Evolutionary conservation across 1,140 invertebrate genomes (phyloP).

Genomic region (Coenobita brevimanus): DNA sequence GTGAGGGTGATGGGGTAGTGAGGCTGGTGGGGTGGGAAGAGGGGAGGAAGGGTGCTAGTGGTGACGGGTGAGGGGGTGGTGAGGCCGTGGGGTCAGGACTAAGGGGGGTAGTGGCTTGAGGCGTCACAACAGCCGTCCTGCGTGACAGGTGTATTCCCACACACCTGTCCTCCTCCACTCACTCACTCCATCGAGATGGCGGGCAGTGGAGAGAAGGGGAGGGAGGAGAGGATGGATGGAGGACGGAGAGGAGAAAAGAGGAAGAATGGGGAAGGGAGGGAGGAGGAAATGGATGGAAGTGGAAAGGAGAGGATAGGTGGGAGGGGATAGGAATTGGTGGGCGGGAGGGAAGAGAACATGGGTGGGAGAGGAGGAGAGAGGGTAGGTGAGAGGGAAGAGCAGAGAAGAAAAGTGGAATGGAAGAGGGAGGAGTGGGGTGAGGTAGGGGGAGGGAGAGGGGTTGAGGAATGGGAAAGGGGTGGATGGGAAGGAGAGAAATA

Average conservation of each 20-base stretch:
- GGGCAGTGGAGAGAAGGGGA: too few relatives aligned
- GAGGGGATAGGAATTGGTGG: neutral
- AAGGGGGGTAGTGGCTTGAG: too few relatives aligned
- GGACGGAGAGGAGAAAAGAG: neutral
- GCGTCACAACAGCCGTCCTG: too few relatives aligned
- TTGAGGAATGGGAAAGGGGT: neutral
- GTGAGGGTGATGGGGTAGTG: neutral
- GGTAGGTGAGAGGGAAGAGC: neutral
- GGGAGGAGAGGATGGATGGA: too few relatives aligned
- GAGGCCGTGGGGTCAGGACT: too few relatives aligned
- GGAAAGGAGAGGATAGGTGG: neutral
- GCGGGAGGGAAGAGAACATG: neutral
- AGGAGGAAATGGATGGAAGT: neutral
- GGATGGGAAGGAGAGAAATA: neutral
- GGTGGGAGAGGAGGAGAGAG: neutral
- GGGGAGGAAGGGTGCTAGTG: neutral
- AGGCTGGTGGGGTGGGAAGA: neutral
- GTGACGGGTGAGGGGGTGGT: too few relatives aligned
- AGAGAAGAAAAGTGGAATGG: neutral
- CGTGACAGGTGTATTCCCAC: too few relatives aligned
- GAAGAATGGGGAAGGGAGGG: neutral
- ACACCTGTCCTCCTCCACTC: too few relatives aligned
- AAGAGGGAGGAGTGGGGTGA: neutral
- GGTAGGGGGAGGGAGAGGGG: neutral
- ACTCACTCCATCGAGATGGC: too few relatives aligned